Evolutionary conservation across 1,140 invertebrate species (phyloP).

Genomic region (Heterodera carotae): DNA sequence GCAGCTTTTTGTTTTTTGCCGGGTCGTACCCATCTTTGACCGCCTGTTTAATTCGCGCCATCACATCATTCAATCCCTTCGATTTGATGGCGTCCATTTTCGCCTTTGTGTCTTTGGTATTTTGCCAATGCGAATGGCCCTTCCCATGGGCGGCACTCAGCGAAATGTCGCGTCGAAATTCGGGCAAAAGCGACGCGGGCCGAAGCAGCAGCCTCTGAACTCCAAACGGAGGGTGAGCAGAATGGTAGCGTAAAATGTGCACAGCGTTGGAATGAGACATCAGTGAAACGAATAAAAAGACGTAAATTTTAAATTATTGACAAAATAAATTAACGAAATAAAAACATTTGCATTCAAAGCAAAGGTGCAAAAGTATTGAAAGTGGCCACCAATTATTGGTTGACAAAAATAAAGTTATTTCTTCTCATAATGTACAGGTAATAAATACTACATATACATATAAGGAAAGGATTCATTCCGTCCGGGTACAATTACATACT

Average conservation of each 20-base stretch:
- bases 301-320: too few species aligned
- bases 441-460: too few species aligned
- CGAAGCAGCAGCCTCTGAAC: neutral
- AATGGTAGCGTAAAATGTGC: neutral
- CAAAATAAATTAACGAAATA: too few species aligned
- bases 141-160: constrained; percentile 35
- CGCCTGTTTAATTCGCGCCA: constrained; percentile 42
- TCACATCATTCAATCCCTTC: constrained; percentile 45
- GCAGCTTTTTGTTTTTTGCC: constrained; percentile 51
- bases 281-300: neutral
- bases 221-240: too few species aligned
- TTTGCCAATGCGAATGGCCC: constrained; percentile 65
- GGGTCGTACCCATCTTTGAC: constrained; percentile 53
- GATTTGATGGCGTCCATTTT: constrained; percentile 55
- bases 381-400: too few species aligned
- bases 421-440: too few species aligned
- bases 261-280: neutral
- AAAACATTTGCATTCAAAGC: too few species aligned
- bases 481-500: too few species aligned
- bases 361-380: too few species aligned
- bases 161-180: constrained; percentile 8
- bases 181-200: neutral
- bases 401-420: too few species aligned
- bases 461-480: too few species aligned
- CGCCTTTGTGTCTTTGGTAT: constrained; percentile 58